A percentile compares a stretch with the other conserved stretches of the same genome.
phyloP scores from a whole-genome alignment of 1,140 invertebrate species.

The Neodiprion virginianus region DNA sequence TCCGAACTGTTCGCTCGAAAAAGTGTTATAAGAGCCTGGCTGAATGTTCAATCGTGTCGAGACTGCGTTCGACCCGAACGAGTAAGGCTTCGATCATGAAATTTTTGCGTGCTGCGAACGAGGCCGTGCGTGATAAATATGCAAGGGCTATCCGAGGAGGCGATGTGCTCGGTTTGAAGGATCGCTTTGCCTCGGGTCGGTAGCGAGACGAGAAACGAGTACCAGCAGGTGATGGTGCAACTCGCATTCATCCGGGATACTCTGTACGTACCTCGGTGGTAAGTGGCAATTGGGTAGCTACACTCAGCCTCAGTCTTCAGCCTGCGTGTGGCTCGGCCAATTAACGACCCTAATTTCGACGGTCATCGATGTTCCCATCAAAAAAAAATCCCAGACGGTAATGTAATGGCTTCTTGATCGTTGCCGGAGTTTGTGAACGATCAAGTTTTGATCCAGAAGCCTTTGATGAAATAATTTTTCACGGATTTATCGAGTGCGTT shows the following conservation, averaged over 20 bases:
- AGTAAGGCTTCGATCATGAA: too few relatives aligned
- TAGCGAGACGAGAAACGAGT: slow-evolving; percentile 12
- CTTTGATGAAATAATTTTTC: too few relatives aligned
- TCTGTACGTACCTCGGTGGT: not conserved
- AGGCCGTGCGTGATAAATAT: not conserved
- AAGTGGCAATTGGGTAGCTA: slow-evolving; percentile 10
- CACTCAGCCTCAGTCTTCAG: slow-evolving; percentile 8
- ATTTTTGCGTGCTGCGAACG: too few relatives aligned
- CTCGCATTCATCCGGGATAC: too few relatives aligned
- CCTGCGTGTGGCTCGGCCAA: slow-evolving; percentile 21
- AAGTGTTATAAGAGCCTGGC: too few relatives aligned
- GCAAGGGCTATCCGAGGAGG: not conserved
- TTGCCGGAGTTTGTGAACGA: too few relatives aligned
- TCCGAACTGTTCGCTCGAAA: too few relatives aligned
- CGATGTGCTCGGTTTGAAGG: not conserved
- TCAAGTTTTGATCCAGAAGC: too few relatives aligned
- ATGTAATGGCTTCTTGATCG: not conserved
- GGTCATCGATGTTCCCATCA: not conserved
- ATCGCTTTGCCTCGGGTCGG: slow-evolving; percentile 10
- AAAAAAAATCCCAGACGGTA: not conserved
- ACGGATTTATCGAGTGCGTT: too few relatives aligned
- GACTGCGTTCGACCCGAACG: too few relatives aligned
- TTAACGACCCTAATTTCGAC: slow-evolving; percentile 31
- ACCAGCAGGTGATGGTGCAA: not conserved
- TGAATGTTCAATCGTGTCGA: too few relatives aligned